Base-by-base conservation (phyloP, 2,113 vertebrate genomes). In the Phaethon lepturus region DNA sequence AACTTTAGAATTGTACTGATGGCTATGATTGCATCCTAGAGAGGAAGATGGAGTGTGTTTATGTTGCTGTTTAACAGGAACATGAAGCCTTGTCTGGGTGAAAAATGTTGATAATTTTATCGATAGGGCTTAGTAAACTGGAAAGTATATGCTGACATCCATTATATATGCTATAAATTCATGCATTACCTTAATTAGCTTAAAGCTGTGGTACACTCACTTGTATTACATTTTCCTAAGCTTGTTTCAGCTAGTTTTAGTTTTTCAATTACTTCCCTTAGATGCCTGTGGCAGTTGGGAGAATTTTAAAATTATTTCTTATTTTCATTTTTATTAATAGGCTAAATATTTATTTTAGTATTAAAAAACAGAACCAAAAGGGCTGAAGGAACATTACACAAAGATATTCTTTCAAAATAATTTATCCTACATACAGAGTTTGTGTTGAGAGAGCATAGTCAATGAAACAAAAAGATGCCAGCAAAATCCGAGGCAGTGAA, bases 71-170 rank as follows among this genome's bases (percentile, higher is more conserved):
- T 86, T 88, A 95, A 81, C 62, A 80, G 83, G 59, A 96, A 86
- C 86, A 84, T 80, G 93, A 92, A 95, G 87, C 73, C 80, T 73
- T 91, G 84, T 94, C 95, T 88, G 62, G 9, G 50, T 96, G 96
- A 97, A 95, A 97, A 96, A 96, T 95, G 94, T n/a, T 95, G 93
- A 93, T 97, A 80, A 40, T 53, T 94, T 95, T 89, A 93, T 93
- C 7, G 33, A 95, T 91, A 93, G 86, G 59, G 95, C 91, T 97
- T 94, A 97, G 91, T 96, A 95, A 97, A 91, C 78, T 91, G 90
- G 74, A 94, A 95, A 94, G 55, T 75, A 56, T 58, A 76, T 77
- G 78, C 68, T 95, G 66, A 78, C 76, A 92, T 96, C 95, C 67
- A 80, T 96, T 97, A 87, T 73, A 58, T 67, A 29, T 29, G 66